Evolutionary conservation across 2,888 invertebrate genomes (phyloP).

Genomic region (Eristalis arbustorum): DNA sequence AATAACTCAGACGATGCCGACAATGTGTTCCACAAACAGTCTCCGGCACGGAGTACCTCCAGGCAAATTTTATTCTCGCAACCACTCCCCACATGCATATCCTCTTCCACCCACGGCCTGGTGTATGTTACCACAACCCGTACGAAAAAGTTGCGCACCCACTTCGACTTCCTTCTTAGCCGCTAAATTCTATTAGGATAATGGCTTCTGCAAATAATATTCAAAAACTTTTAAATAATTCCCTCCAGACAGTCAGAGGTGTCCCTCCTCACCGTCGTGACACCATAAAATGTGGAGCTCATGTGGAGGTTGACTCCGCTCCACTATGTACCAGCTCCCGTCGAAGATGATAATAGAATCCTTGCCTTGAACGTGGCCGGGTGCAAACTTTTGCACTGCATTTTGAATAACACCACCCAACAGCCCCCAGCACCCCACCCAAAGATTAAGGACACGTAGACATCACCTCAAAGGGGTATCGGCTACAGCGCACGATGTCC

Average conservation of each 20-base stretch:
- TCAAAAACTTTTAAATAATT: constrained; percentile 13
- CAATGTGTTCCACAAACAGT: neutral
- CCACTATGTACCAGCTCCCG: neutral
- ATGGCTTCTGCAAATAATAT: constrained; percentile 20
- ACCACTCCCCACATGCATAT: neutral
- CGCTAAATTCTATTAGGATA: constrained; percentile 24
- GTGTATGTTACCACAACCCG: neutral
- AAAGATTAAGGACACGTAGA: neutral
- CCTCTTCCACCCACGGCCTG: neutral
- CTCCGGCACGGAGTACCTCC: neutral
- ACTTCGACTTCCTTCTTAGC: neutral
- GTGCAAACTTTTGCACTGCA: neutral
- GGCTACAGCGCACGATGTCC: neutral
- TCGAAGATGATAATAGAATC: neutral
- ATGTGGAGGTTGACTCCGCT: neutral
- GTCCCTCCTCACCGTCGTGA: neutral
- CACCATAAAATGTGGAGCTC: neutral
- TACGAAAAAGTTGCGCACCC: neutral
- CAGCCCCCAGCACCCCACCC: too few relatives aligned
- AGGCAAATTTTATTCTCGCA: neutral
- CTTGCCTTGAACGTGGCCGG: neutral
- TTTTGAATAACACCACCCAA: neutral
- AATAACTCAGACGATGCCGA: neutral
- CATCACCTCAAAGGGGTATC: neutral
- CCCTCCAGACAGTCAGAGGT: neutral